These are phyloP conservation scores for Eupithecia subfuscata DNA, from an alignment of 2,888 invertebrate species.

Conservation along the genomic window DNA sequence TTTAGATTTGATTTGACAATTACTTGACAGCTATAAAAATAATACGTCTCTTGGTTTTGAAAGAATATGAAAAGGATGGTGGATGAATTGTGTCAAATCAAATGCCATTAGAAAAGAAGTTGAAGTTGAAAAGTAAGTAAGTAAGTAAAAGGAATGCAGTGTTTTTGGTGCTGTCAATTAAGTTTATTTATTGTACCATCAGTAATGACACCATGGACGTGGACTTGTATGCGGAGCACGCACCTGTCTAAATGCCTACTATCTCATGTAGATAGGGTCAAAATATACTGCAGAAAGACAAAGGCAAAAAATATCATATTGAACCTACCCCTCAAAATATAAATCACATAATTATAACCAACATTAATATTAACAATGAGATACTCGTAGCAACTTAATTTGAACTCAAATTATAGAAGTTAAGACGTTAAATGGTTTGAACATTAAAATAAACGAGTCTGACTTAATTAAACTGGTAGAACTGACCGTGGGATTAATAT, in stretches of 20 bases:
- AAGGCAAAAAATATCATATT: neutral
- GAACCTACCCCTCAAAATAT: conserved; percentile 14
- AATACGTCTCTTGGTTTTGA: no score
- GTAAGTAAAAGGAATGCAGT: no score
- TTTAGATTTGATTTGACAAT: neutral
- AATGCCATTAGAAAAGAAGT: no score
- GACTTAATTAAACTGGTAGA: conserved; percentile 35
- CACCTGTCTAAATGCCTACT: no score
- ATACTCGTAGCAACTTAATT: conserved; percentile 33
- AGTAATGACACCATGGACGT: neutral
- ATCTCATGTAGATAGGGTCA: neutral
- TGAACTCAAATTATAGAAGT: conserved; percentile 38
- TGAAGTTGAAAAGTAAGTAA: no score
- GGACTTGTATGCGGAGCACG: no score
- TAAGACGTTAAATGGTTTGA: conserved; percentile 38
- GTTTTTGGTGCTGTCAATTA: no score
- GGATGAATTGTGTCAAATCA: no score
- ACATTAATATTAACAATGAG: conserved; percentile 38
- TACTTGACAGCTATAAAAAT: neutral
- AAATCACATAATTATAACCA: conserved; percentile 32
- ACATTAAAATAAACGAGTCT: conserved; percentile 38
- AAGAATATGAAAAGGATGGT: no score
- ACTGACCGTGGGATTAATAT: conserved; percentile 32
- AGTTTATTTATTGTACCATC: no score
- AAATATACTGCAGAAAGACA: neutral